Evolutionary conservation across 2,888 invertebrate species (phyloP), one percentile per base, ranked within the genome.

Genomic region (Amphimallon solstitiale): DNA sequence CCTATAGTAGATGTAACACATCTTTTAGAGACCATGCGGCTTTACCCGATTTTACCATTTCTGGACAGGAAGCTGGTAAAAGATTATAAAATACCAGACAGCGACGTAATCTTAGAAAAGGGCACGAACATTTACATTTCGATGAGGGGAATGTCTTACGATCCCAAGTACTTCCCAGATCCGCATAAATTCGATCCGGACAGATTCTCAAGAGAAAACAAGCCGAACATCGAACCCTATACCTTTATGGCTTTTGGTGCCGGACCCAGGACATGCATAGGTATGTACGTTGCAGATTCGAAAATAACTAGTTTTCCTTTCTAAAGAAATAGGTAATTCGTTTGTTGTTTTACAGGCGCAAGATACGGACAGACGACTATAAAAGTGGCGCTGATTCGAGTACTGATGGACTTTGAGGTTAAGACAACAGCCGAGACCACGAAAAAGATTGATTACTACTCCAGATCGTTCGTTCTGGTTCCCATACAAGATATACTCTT

Each of bases 21-120:
- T 35, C 14, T 51, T 68, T 51, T 73, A 77, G 83, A 83, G 72
- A 78, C 81, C 0, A 72, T 83, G 14, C 70, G 83, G n/a, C 72
- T 78, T 46, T 80, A 79, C 66, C 80, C 83, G 5, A 75, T 79
- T 1, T 69, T 78, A 1, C 70, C 76, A 1, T 65, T 75, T 4
- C 7, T 78, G 9, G 70, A 72, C 43, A 68, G 79, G 15, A 52
- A 65, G 19, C 73, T 73, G 40, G 75, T 73, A 2, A 70, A 71
- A 68, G 69, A 72, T 12, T 78, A 76, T 51, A 65, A 66, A 14
- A 70, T 78, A 17, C 75, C 77, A 0, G 69, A 69, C 7, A 74
- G 74, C 1, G 67, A 75, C 19, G 51, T 72, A 5, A 63, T 56
- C 9, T 71, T 79, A 14, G 73, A 76, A 63, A 72, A 78, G 60